Evolutionary conservation across 2,113 vertebrate species (phyloP), one percentile per base, ranked within the genome.

Genomic region (Archilochus colubris): DNA sequence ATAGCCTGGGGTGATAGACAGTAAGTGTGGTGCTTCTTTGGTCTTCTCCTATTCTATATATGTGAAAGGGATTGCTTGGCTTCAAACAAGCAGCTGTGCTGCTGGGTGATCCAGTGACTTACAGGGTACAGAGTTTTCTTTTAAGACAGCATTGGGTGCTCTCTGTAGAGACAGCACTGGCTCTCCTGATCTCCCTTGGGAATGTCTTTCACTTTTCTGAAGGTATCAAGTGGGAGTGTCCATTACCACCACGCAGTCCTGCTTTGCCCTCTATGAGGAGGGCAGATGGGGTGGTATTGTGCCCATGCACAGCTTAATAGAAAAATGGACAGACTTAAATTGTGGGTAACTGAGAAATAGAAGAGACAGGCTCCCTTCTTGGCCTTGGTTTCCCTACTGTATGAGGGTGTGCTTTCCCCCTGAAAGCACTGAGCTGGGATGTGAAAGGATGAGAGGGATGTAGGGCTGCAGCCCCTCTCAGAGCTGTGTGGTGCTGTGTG

Each of bases 371-470:
- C 22, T 81, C 28, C 20, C 21, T 67, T 55, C 46, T 17, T 36
- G 53, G 19, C 61, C 31, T 59, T 51, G 23, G 1, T 30, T 76
- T 30, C 67, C 43, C 38, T 67, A 48, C 10, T 43, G 30, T 40
- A 2, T 36, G 81, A 74, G 55, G 12, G 36, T 38, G 36, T 38
- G 36, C 36, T 38, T 38, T 43, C 5, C 15, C 44, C 31, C 27
- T 63, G 67, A 53, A 44, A 43, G 18, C 7, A 4, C 46, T 40
- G 46, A 7, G 10, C 3, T 82, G 66, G 54, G 48, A 0, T 40
- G 0, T 0, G 1, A 58, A 44, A 58, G 28, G 57, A 44, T 33
- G 46, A 44, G 73, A 2, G 1, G 28, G 50, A n/a, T 31, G 7
- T 31, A 36, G 48, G 40, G 30, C 79, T 75, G 82, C 75, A 77